These are phyloP conservation scores for Platynereis dumerilii DNA, from an alignment of 2,888 invertebrate genomes.

Conservation along the genomic window DNA sequence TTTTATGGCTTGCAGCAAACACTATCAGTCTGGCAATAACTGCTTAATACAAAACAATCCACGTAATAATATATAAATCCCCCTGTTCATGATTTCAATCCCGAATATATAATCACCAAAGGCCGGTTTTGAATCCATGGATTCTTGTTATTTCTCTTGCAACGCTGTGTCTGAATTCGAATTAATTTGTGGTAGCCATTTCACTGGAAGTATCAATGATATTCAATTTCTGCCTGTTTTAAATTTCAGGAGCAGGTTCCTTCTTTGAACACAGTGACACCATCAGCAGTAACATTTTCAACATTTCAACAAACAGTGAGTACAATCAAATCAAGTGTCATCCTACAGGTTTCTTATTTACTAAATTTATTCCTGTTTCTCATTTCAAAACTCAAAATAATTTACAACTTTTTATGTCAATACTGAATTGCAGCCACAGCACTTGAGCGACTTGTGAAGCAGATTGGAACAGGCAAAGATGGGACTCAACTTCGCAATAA, in stretches of 20 bases:
- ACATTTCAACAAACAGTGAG: conserved; percentile 53
- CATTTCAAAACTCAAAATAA: background rate
- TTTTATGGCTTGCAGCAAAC: too few species aligned
- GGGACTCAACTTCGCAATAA: conserved; percentile 50
- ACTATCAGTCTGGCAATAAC: too few species aligned
- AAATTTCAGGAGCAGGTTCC: conserved; percentile 74
- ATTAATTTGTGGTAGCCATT: too few species aligned
- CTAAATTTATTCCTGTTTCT: background rate
- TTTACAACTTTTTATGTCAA: background rate
- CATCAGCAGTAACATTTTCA: conserved; percentile 50
- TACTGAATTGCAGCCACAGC: conserved; percentile 45
- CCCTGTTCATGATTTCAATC: too few species aligned
- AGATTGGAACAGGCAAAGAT: conserved; percentile 55
- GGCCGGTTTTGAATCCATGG: too few species aligned
- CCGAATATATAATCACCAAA: too few species aligned
- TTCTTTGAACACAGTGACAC: conserved; percentile 57
- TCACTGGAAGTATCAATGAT: too few species aligned
- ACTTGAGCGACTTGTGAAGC: conserved; percentile 50
- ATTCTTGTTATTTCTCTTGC: too few species aligned
- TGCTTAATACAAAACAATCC: too few species aligned
- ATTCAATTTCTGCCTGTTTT: too few species aligned
- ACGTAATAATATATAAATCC: too few species aligned
- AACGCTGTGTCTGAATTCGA: too few species aligned
- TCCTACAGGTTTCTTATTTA: background rate
- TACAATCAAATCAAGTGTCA: conserved; percentile 7